A percentile compares a stretch with the other conserved stretches of the same genome.
Conservation (phyloP, 2,888 invertebrate species). For the Chrysolina americana region DNA sequence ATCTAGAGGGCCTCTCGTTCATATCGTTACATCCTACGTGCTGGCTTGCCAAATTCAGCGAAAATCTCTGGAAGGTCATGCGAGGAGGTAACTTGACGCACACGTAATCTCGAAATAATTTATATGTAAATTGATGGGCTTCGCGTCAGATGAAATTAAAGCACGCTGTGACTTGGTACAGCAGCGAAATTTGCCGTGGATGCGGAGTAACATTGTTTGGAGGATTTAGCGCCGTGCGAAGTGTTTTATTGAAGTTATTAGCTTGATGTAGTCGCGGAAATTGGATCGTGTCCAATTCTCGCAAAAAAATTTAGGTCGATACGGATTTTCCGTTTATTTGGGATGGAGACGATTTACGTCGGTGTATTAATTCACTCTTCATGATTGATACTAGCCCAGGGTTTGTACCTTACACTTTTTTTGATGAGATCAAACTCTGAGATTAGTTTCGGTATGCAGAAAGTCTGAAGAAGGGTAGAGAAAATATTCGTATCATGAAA, state of each 20-base stretch:
- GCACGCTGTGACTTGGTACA: conserved; percentile 26
- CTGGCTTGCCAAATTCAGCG: neutral
- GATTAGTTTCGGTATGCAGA: too few relatives aligned
- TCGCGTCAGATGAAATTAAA: conserved; percentile 27
- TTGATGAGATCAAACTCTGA: too few relatives aligned
- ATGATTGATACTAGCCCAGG: too few relatives aligned
- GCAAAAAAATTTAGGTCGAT: conserved; percentile 9
- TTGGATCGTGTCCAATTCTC: neutral
- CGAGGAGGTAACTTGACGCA: conserved; percentile 18
- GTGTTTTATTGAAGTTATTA: conserved; percentile 17
- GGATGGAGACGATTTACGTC: neutral
- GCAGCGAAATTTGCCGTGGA: neutral
- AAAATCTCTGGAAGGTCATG: conserved; percentile 11
- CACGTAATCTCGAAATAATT: conserved; percentile 31
- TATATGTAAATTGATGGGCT: conserved; percentile 33
- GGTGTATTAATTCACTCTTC: neutral
- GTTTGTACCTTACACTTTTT: too few relatives aligned
- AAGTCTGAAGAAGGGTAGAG: too few relatives aligned
- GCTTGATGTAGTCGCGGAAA: conserved; percentile 7
- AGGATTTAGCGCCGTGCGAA: conserved; percentile 4
- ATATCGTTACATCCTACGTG: neutral
- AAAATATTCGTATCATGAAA: too few relatives aligned
- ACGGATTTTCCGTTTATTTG: conserved; percentile 1
- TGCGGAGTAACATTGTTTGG: conserved; percentile 10
- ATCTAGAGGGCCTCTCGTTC: neutral